A percentile compares a stretch with the other conserved stretches of the same genome.
Evolutionary conservation across 2,113 vertebrate genomes (phyloP).

Genomic region (Leptosomus discolor): DNA sequence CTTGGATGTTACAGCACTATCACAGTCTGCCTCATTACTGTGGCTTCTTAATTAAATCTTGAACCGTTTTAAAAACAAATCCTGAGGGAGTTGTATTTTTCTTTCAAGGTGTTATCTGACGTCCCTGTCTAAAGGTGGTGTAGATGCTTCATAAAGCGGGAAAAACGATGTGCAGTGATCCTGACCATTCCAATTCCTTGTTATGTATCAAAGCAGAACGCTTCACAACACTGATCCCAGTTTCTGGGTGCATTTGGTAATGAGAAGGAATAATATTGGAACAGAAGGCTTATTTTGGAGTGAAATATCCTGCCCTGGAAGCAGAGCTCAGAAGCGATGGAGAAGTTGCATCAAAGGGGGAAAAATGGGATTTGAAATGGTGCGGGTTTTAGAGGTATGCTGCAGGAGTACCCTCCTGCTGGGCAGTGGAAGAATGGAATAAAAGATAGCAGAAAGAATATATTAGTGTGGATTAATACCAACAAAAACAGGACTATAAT

Average conservation of each 20-base stretch:
- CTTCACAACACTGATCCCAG: background rate
- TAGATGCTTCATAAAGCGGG: background rate
- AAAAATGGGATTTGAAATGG: background rate
- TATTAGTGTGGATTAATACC: background rate
- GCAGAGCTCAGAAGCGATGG: background rate
- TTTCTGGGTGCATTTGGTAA: background rate
- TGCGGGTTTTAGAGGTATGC: background rate
- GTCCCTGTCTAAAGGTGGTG: background rate
- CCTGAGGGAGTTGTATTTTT: background rate
- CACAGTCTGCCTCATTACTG: background rate
- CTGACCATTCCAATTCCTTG: background rate
- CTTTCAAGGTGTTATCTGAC: background rate
- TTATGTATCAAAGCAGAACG: background rate
- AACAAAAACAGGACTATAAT: background rate
- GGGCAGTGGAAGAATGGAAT: background rate
- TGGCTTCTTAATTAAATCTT: background rate
- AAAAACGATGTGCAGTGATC: background rate
- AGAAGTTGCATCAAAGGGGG: background rate
- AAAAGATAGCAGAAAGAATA: background rate
- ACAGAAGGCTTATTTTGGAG: background rate
- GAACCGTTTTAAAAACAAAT: background rate
- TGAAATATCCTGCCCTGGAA: background rate
- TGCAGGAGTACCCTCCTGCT: background rate
- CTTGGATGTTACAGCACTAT: background rate
- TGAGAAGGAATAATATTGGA: background rate